These are phyloP conservation scores for Strix aluco DNA, from an alignment of 2,113 vertebrate genomes.

Conservation along the genomic window DNA sequence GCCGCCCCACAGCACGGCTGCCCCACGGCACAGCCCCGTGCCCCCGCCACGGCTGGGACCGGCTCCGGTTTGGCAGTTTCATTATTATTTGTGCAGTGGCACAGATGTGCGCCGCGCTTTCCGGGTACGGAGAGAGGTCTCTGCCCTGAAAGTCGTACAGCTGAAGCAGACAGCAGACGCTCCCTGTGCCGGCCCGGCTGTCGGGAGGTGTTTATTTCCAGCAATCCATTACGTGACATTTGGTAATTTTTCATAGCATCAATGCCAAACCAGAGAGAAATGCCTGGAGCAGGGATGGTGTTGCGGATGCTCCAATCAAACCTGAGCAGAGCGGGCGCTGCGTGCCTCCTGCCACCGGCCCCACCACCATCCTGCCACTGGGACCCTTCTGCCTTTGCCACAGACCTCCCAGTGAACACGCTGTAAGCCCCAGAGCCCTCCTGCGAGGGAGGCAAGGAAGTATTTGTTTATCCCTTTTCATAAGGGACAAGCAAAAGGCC, in stretches of 20 bases:
- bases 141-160: neutral
- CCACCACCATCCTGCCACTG: neutral
- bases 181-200: neutral
- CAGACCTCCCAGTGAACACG: neutral
- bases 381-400: neutral
- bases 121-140: neutral
- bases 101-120: neutral
- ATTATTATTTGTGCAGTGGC: neutral
- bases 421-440: neutral
- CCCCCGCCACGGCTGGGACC: rapidly evolving
- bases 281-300: neutral
- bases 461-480: neutral
- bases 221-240: neutral
- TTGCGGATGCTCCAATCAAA: neutral
- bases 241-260: neutral
- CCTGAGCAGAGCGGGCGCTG: rapidly evolving
- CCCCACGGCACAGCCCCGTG: neutral
- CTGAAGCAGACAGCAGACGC: neutral
- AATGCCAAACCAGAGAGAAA: neutral
- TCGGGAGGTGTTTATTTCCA: neutral
- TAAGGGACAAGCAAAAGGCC: neutral
- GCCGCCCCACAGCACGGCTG: neutral
- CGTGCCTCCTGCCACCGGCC: neutral
- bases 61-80: neutral
- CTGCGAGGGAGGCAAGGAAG: rapidly evolving